These are phyloP conservation scores for Callitettix versicolor DNA, from an alignment of 1,140 invertebrate species.

Conservation along the genomic window DNA sequence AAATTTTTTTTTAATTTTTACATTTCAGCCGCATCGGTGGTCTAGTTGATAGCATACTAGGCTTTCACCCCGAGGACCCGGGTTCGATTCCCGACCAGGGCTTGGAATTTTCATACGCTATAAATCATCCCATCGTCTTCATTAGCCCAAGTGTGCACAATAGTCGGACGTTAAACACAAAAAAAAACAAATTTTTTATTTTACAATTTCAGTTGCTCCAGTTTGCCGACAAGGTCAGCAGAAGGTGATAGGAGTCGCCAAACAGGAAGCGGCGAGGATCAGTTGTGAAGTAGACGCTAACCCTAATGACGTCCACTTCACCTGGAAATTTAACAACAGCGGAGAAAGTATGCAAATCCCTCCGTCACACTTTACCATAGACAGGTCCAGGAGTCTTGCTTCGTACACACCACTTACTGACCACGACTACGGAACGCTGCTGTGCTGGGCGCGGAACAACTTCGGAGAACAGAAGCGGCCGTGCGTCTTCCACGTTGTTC, in stretches of 20 bases:
- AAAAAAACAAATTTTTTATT: too few species aligned
- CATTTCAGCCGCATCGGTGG: too few species aligned
- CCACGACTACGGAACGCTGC: conserved; percentile 55
- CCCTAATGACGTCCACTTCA: conserved; percentile 56
- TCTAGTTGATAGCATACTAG: too few species aligned
- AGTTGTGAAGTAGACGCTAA: conserved; percentile 77
- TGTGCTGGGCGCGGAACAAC: conserved; percentile 57
- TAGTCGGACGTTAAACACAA: too few species aligned
- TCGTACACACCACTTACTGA: conserved; percentile 59
- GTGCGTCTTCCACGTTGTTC: conserved; percentile 58
- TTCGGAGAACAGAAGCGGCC: conserved; percentile 53
- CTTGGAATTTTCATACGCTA: too few species aligned
- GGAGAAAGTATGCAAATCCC: conserved; percentile 46
- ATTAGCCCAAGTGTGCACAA: too few species aligned
- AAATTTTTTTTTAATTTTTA: too few species aligned
- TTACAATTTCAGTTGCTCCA: conserved; percentile 63
- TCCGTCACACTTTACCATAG: conserved; percentile 25
- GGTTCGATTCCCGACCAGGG: too few species aligned
- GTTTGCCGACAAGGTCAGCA: conserved; percentile 53
- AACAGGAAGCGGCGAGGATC: conserved; percentile 63
- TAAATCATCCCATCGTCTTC: too few species aligned
- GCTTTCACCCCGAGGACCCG: too few species aligned
- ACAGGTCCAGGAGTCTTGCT: conserved; percentile 47
- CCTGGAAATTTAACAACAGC: conserved; percentile 67
- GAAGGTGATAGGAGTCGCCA: conserved; percentile 62